phyloP scores from a whole-genome alignment of 2,888 invertebrate genomes.

The Portevinia maculata region DNA sequence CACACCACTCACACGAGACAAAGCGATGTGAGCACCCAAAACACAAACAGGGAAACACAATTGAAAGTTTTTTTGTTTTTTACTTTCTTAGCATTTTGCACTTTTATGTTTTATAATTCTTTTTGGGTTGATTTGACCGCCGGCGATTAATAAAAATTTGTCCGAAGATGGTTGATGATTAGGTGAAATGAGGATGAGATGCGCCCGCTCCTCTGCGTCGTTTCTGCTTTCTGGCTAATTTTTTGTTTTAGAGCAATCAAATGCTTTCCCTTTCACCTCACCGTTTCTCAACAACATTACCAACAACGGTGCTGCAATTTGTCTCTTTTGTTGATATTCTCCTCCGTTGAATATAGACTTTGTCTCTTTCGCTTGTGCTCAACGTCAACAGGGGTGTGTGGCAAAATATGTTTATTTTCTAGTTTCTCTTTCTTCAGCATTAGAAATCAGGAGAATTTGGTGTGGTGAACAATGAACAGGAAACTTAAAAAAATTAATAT shows the following conservation, averaged over 20 bases:
- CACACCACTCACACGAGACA: slow-evolving; percentile 42
- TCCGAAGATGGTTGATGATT: slow-evolving; percentile 43
- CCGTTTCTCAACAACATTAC: slow-evolving; percentile 12
- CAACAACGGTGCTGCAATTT: slow-evolving; percentile 59
- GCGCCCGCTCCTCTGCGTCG: slow-evolving; percentile 1
- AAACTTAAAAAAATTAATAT: slow-evolving; percentile 17
- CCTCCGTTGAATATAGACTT: neutral
- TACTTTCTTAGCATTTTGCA: slow-evolving; percentile 59
- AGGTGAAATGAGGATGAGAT: slow-evolving; percentile 41
- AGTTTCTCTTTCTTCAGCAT: neutral
- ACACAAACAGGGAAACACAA: slow-evolving; percentile 37
- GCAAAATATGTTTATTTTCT: slow-evolving; percentile 33
- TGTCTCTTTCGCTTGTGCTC: slow-evolving; percentile 37
- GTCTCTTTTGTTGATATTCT: slow-evolving; percentile 47
- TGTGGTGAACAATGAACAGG: neutral
- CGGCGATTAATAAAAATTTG: slow-evolving; percentile 18
- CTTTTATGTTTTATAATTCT: slow-evolving; percentile 17
- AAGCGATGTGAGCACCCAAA: slow-evolving; percentile 49
- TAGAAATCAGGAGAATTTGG: too few relatives aligned
- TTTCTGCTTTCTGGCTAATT: slow-evolving; percentile 33
- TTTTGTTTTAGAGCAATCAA: slow-evolving; percentile 23
- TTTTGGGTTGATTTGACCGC: neutral
- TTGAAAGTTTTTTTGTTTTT: neutral
- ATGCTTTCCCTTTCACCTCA: slow-evolving; percentile 69
- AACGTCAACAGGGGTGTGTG: neutral